Percentiles rank a stretch among this genome's conserved stretches.
These are phyloP conservation scores for Zophobas atratus DNA, from an alignment of 1,140 invertebrate species.

Conservation along the genomic window DNA sequence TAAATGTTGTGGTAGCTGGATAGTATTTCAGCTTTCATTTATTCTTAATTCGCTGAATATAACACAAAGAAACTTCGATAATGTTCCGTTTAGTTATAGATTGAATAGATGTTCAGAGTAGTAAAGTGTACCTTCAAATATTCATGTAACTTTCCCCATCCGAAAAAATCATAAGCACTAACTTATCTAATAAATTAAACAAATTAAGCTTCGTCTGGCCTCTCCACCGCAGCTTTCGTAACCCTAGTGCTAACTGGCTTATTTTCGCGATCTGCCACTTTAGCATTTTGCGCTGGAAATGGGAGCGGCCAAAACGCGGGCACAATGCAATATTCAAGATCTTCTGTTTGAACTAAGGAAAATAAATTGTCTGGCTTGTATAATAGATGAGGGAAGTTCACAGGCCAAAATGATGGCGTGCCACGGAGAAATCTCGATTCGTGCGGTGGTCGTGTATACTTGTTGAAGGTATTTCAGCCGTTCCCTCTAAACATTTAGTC, in stretches of 20 bases:
- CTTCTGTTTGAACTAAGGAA: conserved; percentile 61
- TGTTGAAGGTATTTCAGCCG: conserved; percentile 46
- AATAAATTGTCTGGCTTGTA: conserved; percentile 63
- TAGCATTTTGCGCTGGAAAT: conserved; percentile 27
- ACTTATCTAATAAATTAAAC: too few relatives aligned
- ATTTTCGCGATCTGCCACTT: conserved; percentile 22
- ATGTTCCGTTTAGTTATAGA: too few relatives aligned
- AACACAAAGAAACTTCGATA: too few relatives aligned
- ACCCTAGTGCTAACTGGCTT: not conserved
- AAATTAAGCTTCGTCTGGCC: too few relatives aligned
- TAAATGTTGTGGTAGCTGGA: too few relatives aligned
- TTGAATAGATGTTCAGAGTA: too few relatives aligned
- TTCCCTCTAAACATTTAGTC: conserved; percentile 24
- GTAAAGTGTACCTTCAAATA: too few relatives aligned
- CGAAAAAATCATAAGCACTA: too few relatives aligned
- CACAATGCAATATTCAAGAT: conserved; percentile 62
- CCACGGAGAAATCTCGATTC: conserved; percentile 57
- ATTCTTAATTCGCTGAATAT: too few relatives aligned
- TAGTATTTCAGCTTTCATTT: too few relatives aligned
- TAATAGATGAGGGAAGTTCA: conserved; percentile 60
- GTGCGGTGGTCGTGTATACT: conserved; percentile 45
- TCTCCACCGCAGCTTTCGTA: too few relatives aligned
- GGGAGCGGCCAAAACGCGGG: conserved; percentile 40
- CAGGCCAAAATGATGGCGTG: conserved; percentile 56
- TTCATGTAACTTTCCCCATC: too few relatives aligned